Evolutionary conservation across 2,797 vertebrate species (phyloP).

Genomic region (Hydrolagus colliei): DNA sequence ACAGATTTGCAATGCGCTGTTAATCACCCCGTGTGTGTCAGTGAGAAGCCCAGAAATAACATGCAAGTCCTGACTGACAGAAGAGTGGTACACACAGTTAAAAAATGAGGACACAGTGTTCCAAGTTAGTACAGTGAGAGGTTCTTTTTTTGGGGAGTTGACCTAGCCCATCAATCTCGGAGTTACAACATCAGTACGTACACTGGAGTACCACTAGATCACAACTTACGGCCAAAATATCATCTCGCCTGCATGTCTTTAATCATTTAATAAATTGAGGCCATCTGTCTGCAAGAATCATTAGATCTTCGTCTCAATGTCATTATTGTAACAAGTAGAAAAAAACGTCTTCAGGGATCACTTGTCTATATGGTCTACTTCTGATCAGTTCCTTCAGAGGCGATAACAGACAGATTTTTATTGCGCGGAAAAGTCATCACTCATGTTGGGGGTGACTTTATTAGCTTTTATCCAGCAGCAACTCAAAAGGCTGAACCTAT

Average conservation of each 20-base stretch:
- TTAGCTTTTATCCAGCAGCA: neutral
- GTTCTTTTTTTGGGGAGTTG: neutral
- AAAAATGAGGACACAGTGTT: neutral
- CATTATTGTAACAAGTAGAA: neutral
- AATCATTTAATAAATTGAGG: neutral
- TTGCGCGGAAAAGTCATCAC: neutral
- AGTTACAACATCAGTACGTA: neutral
- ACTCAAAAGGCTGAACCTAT: neutral
- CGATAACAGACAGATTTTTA: neutral
- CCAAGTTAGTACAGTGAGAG: neutral
- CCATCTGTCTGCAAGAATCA: neutral
- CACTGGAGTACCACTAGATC: neutral
- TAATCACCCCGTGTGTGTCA: neutral
- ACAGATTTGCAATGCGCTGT: neutral
- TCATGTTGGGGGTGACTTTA: neutral
- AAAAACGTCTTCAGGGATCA: neutral
- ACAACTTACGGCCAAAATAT: neutral
- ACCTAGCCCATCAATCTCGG: constrained; percentile 13
- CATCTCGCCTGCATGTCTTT: neutral
- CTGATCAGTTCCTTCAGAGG: neutral
- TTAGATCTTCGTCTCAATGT: neutral
- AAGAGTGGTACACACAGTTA: neutral
- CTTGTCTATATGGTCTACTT: neutral
- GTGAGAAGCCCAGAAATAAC: neutral
- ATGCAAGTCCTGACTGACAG: neutral